Conservation (phyloP, 2,797 vertebrate genomes). For the Acrocephalus scirpaceus region DNA sequence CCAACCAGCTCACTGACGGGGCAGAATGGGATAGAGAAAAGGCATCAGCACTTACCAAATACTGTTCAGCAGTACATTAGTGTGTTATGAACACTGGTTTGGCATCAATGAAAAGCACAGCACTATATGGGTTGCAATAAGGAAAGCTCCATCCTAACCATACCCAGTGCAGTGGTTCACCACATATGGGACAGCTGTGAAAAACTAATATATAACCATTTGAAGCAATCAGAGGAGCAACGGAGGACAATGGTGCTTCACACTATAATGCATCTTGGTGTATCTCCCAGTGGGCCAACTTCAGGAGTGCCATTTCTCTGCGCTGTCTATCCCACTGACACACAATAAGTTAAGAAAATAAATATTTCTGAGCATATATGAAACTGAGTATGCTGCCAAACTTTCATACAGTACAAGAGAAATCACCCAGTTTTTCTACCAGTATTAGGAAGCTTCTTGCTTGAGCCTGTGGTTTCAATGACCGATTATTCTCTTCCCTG, state of each 20-base stretch:
- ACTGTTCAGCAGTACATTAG: rapidly evolving
- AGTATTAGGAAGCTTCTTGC: neutral
- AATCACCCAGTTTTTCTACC: neutral
- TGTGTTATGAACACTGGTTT: neutral
- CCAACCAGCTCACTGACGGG: neutral
- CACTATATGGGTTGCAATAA: neutral
- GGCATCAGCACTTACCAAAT: neutral
- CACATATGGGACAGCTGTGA: neutral
- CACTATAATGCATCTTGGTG: neutral
- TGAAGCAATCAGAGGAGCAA: neutral
- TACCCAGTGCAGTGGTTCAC: neutral
- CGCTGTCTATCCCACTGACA: neutral
- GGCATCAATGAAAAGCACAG: neutral
- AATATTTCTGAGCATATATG: neutral
- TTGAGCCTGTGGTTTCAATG: neutral
- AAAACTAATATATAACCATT: neutral
- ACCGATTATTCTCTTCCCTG: neutral
- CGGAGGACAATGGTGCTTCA: neutral
- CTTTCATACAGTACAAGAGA: neutral
- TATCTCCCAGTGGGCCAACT: neutral
- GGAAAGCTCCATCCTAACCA: neutral
- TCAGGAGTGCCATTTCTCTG: neutral
- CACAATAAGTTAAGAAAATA: neutral
- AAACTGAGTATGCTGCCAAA: neutral
- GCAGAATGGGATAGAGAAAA: neutral